Evolutionary conservation across 2,888 invertebrate genomes (phyloP).

Genomic region (Hartigia nigra): DNA sequence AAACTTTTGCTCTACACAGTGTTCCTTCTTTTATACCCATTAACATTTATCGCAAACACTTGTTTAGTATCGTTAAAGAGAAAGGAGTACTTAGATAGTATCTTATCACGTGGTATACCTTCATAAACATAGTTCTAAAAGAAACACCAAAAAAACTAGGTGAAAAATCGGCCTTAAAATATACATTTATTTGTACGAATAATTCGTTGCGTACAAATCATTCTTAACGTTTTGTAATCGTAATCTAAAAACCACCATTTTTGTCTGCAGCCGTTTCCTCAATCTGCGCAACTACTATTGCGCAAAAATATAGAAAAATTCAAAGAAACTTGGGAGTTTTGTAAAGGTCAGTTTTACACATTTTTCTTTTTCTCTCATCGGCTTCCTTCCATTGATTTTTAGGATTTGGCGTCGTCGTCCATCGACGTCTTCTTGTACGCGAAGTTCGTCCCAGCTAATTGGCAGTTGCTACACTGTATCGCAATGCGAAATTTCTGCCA

Average conservation of each 20-base stretch:
- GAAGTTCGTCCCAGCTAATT: background rate
- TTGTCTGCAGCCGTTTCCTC: no score
- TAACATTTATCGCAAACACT: no score
- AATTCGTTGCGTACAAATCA: constrained; percentile 16
- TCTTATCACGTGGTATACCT: no score
- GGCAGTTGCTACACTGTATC: background rate
- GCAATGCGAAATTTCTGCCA: background rate
- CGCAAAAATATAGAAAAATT: background rate
- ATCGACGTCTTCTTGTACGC: background rate
- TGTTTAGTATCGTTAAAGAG: no score
- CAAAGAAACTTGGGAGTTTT: background rate
- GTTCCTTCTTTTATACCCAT: no score
- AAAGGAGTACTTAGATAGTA: no score
- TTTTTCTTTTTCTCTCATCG: constrained; percentile 15
- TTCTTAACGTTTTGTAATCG: constrained; percentile 7
- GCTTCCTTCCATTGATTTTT: constrained; percentile 1
- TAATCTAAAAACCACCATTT: no score
- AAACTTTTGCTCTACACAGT: no score
- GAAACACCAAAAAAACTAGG: no score
- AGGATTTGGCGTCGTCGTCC: background rate
- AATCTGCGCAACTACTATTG: no score
- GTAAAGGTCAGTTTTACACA: no score
- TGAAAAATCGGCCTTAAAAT: constrained; percentile 38
- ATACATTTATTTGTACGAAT: constrained; percentile 51
- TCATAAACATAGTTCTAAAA: no score